A percentile compares a stretch with the other conserved stretches of the same genome.
Conservation (phyloP, 2,888 invertebrate species). For the Dasypogon diadema region DNA sequence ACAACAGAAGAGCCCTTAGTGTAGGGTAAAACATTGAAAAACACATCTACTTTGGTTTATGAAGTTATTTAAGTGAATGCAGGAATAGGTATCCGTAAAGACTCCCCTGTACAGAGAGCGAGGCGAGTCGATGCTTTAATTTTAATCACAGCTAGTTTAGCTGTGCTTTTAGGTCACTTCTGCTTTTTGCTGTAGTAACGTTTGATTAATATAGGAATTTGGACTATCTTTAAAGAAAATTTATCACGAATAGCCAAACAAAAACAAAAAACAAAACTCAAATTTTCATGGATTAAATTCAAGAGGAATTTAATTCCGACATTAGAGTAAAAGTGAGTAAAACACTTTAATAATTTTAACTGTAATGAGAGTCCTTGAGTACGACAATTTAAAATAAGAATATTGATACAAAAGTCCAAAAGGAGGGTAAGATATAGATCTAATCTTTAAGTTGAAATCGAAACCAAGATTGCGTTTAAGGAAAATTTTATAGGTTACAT, state of each 20-base stretch:
- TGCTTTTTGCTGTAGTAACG: neutral
- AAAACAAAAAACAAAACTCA: constrained; percentile 48
- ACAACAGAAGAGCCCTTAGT: constrained; percentile 47
- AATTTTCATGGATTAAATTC: constrained; percentile 26
- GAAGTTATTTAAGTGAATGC: constrained; percentile 49
- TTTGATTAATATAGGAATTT: constrained; percentile 40
- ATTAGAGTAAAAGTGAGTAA: no score
- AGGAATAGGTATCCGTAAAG: neutral
- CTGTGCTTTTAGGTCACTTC: constrained; percentile 40
- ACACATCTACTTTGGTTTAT: constrained; percentile 50
- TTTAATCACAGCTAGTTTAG: constrained; percentile 30
- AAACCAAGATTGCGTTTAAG: no score
- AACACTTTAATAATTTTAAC: no score
- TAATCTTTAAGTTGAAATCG: no score
- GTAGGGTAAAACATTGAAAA: constrained; percentile 34
- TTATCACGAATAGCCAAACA: constrained; percentile 13
- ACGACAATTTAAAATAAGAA: no score
- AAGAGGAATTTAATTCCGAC: constrained; percentile 21
- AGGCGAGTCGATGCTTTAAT: constrained; percentile 16
- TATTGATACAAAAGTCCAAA: no score
- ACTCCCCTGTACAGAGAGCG: neutral
- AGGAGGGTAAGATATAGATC: no score
- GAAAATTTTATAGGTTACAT: no score
- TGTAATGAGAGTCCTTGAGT: no score
- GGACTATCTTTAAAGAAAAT: constrained; percentile 6